A percentile compares a stretch with the other conserved stretches of the same genome.
These are phyloP conservation scores for Boulengeromyrus knoepffleri DNA, from an alignment of 2,113 vertebrate genomes.

Conservation along the genomic window DNA sequence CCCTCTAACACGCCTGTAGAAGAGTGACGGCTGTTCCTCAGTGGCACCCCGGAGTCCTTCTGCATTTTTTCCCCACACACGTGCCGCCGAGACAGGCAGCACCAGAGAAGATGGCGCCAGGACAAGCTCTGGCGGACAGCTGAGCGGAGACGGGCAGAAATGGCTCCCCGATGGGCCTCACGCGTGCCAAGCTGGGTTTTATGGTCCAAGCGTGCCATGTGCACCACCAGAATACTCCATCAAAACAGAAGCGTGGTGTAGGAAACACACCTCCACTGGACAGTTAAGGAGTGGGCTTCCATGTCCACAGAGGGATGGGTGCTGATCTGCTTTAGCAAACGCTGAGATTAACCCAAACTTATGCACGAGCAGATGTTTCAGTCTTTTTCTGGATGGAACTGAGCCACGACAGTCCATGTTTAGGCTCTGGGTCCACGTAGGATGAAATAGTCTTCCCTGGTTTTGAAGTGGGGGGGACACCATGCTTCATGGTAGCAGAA, in stretches of 20 bases:
- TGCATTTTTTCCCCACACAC: too few relatives aligned
- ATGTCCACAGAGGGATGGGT: background rate
- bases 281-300: background rate
- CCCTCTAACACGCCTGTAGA: background rate
- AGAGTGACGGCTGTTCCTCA: background rate
- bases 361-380: background rate
- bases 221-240: background rate
- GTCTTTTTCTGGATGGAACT: background rate
- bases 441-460: background rate
- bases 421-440: background rate
- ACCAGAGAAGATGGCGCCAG: background rate
- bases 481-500: background rate
- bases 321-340: background rate
- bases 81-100: background rate
- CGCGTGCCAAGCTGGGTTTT: background rate
- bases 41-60: background rate
- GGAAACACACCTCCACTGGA: background rate
- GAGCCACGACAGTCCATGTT: background rate
- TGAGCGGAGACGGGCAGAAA: background rate
- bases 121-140: background rate
- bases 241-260: background rate
- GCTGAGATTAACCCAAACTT: background rate
- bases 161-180: background rate
- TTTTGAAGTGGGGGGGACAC: too few relatives aligned
- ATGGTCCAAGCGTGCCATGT: background rate